Evolutionary conservation across 2,113 vertebrate species (phyloP), one percentile per base, ranked within the genome.

Genomic region (Lontra canadensis): DNA sequence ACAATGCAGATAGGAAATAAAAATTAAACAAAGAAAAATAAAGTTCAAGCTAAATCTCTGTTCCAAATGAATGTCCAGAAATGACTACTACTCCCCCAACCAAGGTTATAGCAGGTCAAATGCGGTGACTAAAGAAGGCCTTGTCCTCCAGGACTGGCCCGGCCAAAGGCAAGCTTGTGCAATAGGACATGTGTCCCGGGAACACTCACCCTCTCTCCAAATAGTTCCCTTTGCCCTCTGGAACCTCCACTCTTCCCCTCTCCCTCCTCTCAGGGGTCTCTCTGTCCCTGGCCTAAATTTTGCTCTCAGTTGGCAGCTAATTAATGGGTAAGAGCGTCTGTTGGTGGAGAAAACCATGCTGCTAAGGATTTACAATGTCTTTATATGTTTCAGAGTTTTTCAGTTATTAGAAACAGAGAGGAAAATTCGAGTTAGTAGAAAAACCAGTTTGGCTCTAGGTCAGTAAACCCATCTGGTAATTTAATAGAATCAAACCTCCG

Each of bases 331-430:
- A 95, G 82, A 95, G 59, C 47, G 83, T 67, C 76, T 36, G 34
- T 94, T 81, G 71, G 63, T 85, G 44, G 94, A 96, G 96, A 96
- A 97, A 97, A 94, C 52, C 63, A 65, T 76, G 52, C 47, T 63
- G 55, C 74, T 42, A 88, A 96, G 87, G 83, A 97, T 97, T 97
- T 97, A 96, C 92, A 96, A 90, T 49, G 47, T 86, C 94, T 97
- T 97, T 90, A 92, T 94, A 95, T 55, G 94, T 84, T 93, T 91
- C 57, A 86, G 81, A 65, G 80, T 93, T 95, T 98, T 98, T 90
- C 69, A 92, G 63, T 97, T 95, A 95, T 97, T 97, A 96, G 89
- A 97, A 98, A 97, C 96, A 97, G 96, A 86, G 91, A 97, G 92
- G 92, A 95, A 96, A 97, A 97, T 92, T 87, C 63, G 67, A 83